Evolutionary conservation across 2,888 invertebrate genomes (phyloP).

Genomic region (Ormyrus nitidulus): DNA sequence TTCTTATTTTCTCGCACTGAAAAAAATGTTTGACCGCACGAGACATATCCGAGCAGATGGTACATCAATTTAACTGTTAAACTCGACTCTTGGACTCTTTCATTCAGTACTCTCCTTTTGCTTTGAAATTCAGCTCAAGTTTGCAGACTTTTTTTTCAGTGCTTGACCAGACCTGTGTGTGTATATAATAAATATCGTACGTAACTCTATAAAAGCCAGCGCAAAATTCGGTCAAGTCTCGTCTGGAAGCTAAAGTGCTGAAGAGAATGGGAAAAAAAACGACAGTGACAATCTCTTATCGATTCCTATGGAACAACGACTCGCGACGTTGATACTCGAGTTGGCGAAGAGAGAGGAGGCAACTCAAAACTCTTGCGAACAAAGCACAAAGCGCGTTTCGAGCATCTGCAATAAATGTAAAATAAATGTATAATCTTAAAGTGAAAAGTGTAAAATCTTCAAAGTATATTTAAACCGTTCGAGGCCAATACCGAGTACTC

Average conservation of each 20-base stretch:
- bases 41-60: no score
- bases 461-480: constrained; percentile 41
- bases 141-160: no score
- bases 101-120: no score
- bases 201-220: constrained; percentile 20
- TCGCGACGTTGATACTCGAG: constrained; percentile 45
- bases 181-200: constrained; percentile 30
- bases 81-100: no score
- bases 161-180: not conserved
- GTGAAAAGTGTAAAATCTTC: constrained; percentile 48
- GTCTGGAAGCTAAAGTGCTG: not conserved
- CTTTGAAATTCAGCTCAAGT: no score
- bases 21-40: no score
- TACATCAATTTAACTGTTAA: no score
- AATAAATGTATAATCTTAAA: constrained; percentile 70
- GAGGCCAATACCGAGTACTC: constrained; percentile 45
- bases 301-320: constrained; percentile 44
- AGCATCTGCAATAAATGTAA: constrained; percentile 71
- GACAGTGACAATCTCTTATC: constrained; percentile 49
- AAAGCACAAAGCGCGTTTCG: constrained; percentile 65
- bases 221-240: constrained; percentile 47
- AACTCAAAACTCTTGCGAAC: constrained; percentile 58
- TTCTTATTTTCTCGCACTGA: constrained; percentile 17
- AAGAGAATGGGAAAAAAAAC: constrained; percentile 5
- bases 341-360: constrained; percentile 41